These are phyloP conservation scores for Rhodophaea formosa DNA, from an alignment of 2,888 invertebrate genomes.

Conservation along the genomic window DNA sequence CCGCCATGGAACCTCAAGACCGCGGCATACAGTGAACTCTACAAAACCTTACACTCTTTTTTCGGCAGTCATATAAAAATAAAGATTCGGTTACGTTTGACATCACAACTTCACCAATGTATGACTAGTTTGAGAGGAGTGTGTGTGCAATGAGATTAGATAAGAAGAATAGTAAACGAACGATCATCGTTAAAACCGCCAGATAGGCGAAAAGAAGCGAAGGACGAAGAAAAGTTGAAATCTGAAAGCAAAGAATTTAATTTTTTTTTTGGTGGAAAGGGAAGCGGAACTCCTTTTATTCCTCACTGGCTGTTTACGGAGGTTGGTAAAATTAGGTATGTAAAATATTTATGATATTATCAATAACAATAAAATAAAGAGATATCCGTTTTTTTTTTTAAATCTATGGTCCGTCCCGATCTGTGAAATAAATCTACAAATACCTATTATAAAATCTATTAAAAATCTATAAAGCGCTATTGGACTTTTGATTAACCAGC, in stretches of 20 bases:
- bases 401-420: no score
- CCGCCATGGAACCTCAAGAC: no score
- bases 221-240: neutral
- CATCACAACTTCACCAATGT: neutral
- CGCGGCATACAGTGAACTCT: no score
- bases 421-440: no score
- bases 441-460: no score
- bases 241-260: no score
- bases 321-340: neutral
- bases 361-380: neutral
- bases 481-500: no score
- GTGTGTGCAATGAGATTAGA: neutral
- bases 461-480: no score
- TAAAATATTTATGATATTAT: neutral
- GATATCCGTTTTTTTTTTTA: no score
- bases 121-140: neutral
- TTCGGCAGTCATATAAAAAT: no score
- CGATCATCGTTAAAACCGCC: neutral
- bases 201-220: no score
- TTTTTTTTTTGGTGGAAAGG: neutral
- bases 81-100: neutral
- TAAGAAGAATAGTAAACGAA: neutral
- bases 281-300: neutral
- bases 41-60: no score
- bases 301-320: neutral